Evolutionary conservation across 2,888 invertebrate species (phyloP).

Genomic region (Stenodema calcarata): DNA sequence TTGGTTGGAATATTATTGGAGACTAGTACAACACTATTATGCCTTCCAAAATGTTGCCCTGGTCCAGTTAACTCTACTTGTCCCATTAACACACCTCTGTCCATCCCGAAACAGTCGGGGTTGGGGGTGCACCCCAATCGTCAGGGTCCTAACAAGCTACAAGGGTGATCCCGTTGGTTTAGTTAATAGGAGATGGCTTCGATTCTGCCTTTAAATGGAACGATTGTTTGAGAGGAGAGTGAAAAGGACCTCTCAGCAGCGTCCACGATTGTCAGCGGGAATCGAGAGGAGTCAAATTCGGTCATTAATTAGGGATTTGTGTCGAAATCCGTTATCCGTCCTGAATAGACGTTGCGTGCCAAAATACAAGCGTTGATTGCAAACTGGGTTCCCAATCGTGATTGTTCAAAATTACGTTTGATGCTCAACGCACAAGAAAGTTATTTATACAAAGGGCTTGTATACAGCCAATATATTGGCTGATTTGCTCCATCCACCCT

Average conservation of each 20-base stretch:
- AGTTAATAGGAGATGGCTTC: constrained; percentile 5
- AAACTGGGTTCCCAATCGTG: not conserved
- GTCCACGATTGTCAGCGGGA: not conserved
- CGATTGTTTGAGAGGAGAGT: not conserved
- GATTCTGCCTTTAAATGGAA: not conserved
- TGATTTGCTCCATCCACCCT: too few species aligned
- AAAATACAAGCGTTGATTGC: not conserved
- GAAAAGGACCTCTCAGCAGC: not conserved
- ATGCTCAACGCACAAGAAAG: too few species aligned
- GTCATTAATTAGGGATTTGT: not conserved
- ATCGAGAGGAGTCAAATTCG: not conserved
- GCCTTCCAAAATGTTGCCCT: too few species aligned
- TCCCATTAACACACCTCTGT: not conserved
- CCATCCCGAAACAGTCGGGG: not conserved
- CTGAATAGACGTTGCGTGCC: not conserved
- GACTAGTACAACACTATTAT: too few species aligned
- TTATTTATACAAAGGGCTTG: too few species aligned
- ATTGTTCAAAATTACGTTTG: too few species aligned
- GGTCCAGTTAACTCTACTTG: not conserved
- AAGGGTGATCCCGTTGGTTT: not conserved
- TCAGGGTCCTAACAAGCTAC: not conserved
- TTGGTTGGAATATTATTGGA: too few species aligned
- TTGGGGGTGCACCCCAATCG: not conserved
- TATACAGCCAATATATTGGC: too few species aligned
- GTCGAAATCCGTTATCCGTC: not conserved